Conservation (phyloP, 2,888 invertebrate genomes). For the Acronicta aceris region DNA sequence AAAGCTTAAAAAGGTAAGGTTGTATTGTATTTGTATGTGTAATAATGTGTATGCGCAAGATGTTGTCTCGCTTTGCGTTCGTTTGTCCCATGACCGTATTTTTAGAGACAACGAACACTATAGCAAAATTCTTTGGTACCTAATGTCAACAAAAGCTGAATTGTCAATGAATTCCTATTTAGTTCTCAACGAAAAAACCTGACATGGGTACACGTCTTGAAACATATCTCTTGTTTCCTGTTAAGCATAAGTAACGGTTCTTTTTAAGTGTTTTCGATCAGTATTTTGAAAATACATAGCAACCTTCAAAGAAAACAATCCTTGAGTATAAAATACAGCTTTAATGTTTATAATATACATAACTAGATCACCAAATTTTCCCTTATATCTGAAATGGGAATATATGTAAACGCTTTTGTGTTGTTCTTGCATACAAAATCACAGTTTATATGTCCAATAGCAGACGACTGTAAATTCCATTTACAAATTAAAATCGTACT, state of each 20-base stretch:
- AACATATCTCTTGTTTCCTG: too few species aligned
- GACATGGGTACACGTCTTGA: too few species aligned
- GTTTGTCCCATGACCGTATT: too few species aligned
- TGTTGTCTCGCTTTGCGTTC: too few species aligned
- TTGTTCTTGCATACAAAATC: conserved; percentile 31
- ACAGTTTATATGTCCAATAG: conserved; percentile 17
- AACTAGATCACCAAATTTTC: neutral
- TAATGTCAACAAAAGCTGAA: too few species aligned
- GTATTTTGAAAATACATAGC: conserved; percentile 11
- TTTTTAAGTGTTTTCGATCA: conserved; percentile 12
- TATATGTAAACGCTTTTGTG: conserved; percentile 3
- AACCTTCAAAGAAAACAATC: conserved; percentile 11
- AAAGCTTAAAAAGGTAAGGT: too few species aligned
- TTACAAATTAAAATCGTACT: conserved; percentile 16
- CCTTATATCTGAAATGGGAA: neutral
- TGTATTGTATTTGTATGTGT: too few species aligned
- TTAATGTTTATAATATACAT: conserved; percentile 4
- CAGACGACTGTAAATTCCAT: conserved; percentile 19
- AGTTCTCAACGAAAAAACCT: too few species aligned
- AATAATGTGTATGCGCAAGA: too few species aligned
- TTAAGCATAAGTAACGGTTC: conserved; percentile 23
- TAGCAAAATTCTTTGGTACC: too few species aligned
- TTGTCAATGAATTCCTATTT: too few species aligned
- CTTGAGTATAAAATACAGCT: conserved; percentile 4
- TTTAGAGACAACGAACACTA: too few species aligned